Evolutionary conservation across 2,113 vertebrate genomes (phyloP), one percentile per base, ranked within the genome.

Genomic region (Rhipidura dahli): DNA sequence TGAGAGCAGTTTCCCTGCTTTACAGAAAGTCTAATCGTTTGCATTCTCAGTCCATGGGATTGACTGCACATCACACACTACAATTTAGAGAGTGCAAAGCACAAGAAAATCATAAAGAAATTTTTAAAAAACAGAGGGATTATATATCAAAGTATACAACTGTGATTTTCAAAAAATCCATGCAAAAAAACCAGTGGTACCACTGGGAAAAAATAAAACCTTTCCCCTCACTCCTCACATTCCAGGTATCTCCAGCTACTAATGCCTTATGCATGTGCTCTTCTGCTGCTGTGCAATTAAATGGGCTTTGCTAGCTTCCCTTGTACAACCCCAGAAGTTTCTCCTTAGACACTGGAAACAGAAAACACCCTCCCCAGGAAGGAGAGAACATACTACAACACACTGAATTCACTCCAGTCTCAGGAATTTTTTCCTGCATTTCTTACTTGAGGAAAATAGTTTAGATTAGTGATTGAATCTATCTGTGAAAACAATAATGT

Each of bases 111-210:
- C 1, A 63, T 19, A 42, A n/a, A 68, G 11, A 50, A 2, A 4
- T 30, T 31, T 37, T 28, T 6, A 8, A 61, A 31, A 26, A 82
- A 15, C 1, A 0, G 7, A 8, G 11, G 11, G 10, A 57, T 53
- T 59, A 68, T 16, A 49, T 14, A 60, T 6, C 27, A 10, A 90
- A 86, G 28, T 11, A 63, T 13, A 59, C 11, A 50, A 24, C 15
- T 40, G 71, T 1, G 6, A 54, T 54, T 40, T 68, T 83, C 6
- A 44, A 39, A 71, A 86, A 60, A 76, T 7, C 15, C 31, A 71
- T 8, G 31, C 2, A 14, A 92, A 79, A n/a, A 80, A 10, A 2
- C 0, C 10, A 57, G 3, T 0, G 0, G 24, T 54, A 60, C 26
- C 53, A 51, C 20, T 75, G 18, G 30, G 83, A 31, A 2, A 1